These are phyloP conservation scores for Hirtodrosophila duncani DNA, from an alignment of 2,888 invertebrate genomes.

Conservation along the genomic window DNA sequence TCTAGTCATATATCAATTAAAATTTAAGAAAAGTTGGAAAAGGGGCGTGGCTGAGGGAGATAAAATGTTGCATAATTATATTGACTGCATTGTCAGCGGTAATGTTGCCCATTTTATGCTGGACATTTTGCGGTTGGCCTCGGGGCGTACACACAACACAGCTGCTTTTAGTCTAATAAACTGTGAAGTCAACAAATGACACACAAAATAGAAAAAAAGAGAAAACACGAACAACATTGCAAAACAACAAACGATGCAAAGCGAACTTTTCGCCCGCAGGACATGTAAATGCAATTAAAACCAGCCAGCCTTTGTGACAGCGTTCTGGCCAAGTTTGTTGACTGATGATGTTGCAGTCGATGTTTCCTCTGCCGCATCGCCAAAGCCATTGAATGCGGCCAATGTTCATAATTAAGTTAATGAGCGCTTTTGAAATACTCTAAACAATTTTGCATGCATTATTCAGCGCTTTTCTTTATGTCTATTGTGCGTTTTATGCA, in stretches of 20 bases:
- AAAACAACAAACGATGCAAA: no score
- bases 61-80: constrained; percentile 64
- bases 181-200: constrained; percentile 49
- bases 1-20: constrained; percentile 64
- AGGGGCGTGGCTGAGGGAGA: constrained; percentile 15
- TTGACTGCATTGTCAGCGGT: constrained; percentile 33
- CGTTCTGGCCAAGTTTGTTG: constrained; percentile 29
- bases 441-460: constrained; percentile 17
- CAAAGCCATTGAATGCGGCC: constrained; percentile 53
- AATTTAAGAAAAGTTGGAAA: constrained; percentile 56
- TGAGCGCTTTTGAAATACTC: constrained; percentile 22
- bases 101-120: constrained; percentile 57
- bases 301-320: constrained; percentile 45
- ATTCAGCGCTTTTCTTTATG: not conserved
- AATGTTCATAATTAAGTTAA: constrained; percentile 61
- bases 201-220: constrained; percentile 40
- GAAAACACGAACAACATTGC: constrained; percentile 17
- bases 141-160: constrained; percentile 27
- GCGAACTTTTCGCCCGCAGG: constrained; percentile 50
- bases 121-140: constrained; percentile 59
- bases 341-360: constrained; percentile 37
- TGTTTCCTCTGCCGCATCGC: constrained; percentile 30
- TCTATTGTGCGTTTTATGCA: not conserved
- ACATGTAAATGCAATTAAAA: constrained; percentile 73
- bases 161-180: constrained; percentile 61